These are phyloP conservation scores for Drosophila bipectinata DNA, from an alignment of 1,140 invertebrate genomes.

Conservation along the genomic window DNA sequence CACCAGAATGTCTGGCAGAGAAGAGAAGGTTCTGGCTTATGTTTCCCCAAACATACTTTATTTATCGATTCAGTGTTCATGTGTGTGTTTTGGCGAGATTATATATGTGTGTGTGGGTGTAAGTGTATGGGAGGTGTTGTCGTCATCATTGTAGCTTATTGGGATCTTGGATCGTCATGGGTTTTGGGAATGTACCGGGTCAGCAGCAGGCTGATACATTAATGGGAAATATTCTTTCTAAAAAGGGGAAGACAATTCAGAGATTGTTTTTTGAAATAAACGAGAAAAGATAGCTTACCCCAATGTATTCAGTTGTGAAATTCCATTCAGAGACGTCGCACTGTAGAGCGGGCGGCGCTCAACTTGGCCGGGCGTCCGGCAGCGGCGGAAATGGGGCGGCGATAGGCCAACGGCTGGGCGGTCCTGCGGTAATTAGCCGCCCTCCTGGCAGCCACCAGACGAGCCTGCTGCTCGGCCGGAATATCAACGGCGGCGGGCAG, in stretches of 20 bases:
- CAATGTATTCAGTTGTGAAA: constrained; percentile 13
- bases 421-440: constrained; percentile 57
- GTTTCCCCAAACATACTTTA: constrained; percentile 52
- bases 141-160: constrained; percentile 40
- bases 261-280: too few relatives aligned
- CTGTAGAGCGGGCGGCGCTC: constrained; percentile 32
- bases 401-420: constrained; percentile 45
- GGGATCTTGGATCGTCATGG: constrained; percentile 54
- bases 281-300: constrained; percentile 1
- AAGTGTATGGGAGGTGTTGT: constrained; percentile 12
- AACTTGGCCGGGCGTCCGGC: constrained; percentile 67
- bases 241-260: background rate
- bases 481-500: constrained; percentile 65
- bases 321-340: constrained; percentile 52
- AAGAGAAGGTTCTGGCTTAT: constrained; percentile 42
- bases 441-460: constrained; percentile 64
- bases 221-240: background rate
- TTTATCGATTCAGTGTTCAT: constrained; percentile 37
- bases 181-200: constrained; percentile 36
- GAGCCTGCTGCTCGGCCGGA: constrained; percentile 65
- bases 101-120: constrained; percentile 12
- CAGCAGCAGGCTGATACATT: constrained; percentile 18
- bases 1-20: constrained; percentile 30
- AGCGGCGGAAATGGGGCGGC: constrained; percentile 45
- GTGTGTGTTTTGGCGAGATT: constrained; percentile 9